Percentiles rank a stretch among this genome's conserved stretches.
phyloP scores from a whole-genome alignment of 1,140 invertebrate species.

The Drosophila lini region DNA sequence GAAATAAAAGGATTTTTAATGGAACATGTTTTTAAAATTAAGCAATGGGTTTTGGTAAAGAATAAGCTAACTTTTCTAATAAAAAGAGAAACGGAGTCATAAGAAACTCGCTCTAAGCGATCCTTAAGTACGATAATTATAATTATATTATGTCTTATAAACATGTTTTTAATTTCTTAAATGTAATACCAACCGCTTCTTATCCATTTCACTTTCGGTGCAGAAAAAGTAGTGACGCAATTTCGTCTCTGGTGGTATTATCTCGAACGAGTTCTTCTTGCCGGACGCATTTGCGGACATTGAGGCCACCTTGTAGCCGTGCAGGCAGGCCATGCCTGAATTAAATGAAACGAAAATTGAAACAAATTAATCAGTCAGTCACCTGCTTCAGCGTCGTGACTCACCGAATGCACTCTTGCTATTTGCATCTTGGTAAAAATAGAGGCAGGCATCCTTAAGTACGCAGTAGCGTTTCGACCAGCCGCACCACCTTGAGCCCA shows the following conservation, averaged over 20 bases:
- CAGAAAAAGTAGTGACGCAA: slow-evolving; percentile 96
- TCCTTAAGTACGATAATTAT: background rate
- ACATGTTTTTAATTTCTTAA: background rate
- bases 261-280: slow-evolving; percentile 95
- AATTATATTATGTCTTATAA: background rate
- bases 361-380: slow-evolving; percentile 41
- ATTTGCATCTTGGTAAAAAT: slow-evolving; percentile 95
- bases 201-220: slow-evolving; percentile 97
- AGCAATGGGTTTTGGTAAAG: background rate
- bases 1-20: background rate
- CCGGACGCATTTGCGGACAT: slow-evolving; percentile 89
- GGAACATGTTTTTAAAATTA: background rate
- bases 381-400: slow-evolving; percentile 44
- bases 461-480: slow-evolving; percentile 97
- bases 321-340: slow-evolving; percentile 94
- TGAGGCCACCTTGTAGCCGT: slow-evolving; percentile 95
- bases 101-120: background rate
- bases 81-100: too few species aligned
- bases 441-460: slow-evolving; percentile 97
- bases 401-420: slow-evolving; percentile 94
- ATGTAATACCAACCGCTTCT: slow-evolving; percentile 90
- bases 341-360: slow-evolving; percentile 21
- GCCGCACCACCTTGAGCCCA: slow-evolving; percentile 90
- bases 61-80: too few species aligned
- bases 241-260: slow-evolving; percentile 93